Evolutionary conservation across 2,113 vertebrate genomes (phyloP).

Genomic region (Neoarius graeffei): DNA sequence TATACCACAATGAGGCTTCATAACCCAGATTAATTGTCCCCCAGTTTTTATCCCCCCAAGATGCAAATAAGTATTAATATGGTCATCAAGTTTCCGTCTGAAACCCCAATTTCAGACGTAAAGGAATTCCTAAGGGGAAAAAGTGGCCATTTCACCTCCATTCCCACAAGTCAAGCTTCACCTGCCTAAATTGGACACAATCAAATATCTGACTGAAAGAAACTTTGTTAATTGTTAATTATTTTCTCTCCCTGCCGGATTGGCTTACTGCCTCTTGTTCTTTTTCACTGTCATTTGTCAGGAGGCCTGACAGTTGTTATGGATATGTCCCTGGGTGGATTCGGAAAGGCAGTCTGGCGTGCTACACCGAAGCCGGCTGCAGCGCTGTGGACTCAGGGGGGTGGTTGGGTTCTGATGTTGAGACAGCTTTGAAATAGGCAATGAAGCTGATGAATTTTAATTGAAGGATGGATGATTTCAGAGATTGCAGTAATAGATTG

Average conservation of each 20-base stretch:
- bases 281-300: conserved; percentile 70
- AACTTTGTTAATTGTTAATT: conserved; percentile 69
- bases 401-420: not conserved
- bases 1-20: not conserved
- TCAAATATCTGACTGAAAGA: conserved; percentile 74
- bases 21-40: conserved; percentile 3
- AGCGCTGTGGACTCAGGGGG: conserved; percentile 16
- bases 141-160: not conserved
- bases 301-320: conserved; percentile 60
- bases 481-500: not conserved
- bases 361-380: not conserved
- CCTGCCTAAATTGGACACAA: conserved; percentile 61
- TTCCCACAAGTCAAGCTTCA: not conserved
- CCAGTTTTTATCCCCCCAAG: not conserved
- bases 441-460: conserved; percentile 24
- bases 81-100: not conserved
- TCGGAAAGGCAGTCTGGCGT: conserved; percentile 18
- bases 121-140: not conserved
- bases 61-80: not conserved
- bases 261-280: conserved; percentile 65
- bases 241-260: conserved; percentile 62
- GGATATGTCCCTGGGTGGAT: conserved; percentile 39
- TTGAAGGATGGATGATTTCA: not conserved
- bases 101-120: not conserved
- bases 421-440: not conserved